Evolutionary conservation across 1,140 invertebrate genomes (phyloP).

Genomic region (Psix sp.): DNA sequence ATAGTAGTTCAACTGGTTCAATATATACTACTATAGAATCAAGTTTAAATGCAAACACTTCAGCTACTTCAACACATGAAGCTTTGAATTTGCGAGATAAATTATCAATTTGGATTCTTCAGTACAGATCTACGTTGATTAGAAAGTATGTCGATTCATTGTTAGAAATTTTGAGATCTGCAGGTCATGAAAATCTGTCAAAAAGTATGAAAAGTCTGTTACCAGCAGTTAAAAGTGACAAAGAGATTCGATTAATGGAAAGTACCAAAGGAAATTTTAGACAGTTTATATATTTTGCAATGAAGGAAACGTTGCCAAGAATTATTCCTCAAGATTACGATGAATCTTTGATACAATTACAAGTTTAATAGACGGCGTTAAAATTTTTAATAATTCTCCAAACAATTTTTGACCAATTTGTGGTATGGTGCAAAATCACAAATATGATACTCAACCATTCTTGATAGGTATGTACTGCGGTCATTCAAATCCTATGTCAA

Average conservation of each 20-base stretch:
- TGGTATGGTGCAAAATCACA: too few relatives aligned
- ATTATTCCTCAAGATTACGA: background rate
- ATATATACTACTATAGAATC: too few relatives aligned
- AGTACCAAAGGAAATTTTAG: constrained; percentile 4
- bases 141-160: background rate
- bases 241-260: constrained; percentile 1
- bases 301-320: background rate
- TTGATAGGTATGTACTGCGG: constrained; percentile 14
- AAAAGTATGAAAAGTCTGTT: constrained; percentile 1
- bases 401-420: too few relatives aligned
- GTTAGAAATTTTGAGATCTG: background rate
- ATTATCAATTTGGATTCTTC: background rate
- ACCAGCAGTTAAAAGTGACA: background rate
- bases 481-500: too few relatives aligned
- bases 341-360: constrained; percentile 10
- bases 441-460: constrained; percentile 12
- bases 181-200: background rate
- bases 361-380: constrained; percentile 13
- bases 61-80: too few relatives aligned
- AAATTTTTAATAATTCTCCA: constrained; percentile 16
- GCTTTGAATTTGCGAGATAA: too few relatives aligned
- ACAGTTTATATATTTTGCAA: constrained; percentile 1
- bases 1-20: too few relatives aligned
- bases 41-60: too few relatives aligned
- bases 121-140: background rate